These are phyloP conservation scores for Drosophila paulistorum DNA, from an alignment of 1,140 invertebrate species.

Conservation along the genomic window DNA sequence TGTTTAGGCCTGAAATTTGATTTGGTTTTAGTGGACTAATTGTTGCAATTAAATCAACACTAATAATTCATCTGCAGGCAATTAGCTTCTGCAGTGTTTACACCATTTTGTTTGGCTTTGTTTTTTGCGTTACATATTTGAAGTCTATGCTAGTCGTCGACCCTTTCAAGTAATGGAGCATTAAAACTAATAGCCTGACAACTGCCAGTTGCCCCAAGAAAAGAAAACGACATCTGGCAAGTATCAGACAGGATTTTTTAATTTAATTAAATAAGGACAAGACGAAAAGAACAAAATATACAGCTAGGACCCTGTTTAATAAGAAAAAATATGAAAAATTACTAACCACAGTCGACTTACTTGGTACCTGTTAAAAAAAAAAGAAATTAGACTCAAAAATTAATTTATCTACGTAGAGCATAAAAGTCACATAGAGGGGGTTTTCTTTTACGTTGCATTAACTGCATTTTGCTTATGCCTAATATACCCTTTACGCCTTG, in stretches of 20 bases:
- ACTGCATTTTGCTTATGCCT: background rate
- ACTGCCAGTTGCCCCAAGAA: conserved; percentile 27
- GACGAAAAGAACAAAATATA: conserved; percentile 24
- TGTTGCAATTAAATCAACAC: background rate
- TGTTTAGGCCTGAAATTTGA: conserved; percentile 7
- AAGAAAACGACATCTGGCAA: conserved; percentile 15
- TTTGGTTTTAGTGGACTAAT: conserved; percentile 4
- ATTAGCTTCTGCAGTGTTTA: conserved; percentile 1
- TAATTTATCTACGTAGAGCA: too few relatives aligned
- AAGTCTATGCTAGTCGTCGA: background rate
- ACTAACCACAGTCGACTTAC: background rate
- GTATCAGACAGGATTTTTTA: conserved; percentile 51
- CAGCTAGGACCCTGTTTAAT: conserved; percentile 44
- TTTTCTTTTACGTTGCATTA: too few relatives aligned
- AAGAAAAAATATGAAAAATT: conserved; percentile 13
- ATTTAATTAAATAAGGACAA: conserved; percentile 51
- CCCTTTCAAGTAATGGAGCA: conserved; percentile 17
- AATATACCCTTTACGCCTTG: background rate
- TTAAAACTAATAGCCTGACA: conserved; percentile 60
- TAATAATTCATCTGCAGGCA: background rate
- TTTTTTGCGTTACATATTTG: background rate
- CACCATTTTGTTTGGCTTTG: background rate
- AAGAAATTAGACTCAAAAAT: too few relatives aligned
- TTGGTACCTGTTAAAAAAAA: background rate
- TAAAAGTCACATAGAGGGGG: too few relatives aligned